A percentile compares a stretch with the other conserved stretches of the same genome.
phyloP scores from a whole-genome alignment of 2,797 vertebrate genomes.

The Myripristis murdjan region DNA sequence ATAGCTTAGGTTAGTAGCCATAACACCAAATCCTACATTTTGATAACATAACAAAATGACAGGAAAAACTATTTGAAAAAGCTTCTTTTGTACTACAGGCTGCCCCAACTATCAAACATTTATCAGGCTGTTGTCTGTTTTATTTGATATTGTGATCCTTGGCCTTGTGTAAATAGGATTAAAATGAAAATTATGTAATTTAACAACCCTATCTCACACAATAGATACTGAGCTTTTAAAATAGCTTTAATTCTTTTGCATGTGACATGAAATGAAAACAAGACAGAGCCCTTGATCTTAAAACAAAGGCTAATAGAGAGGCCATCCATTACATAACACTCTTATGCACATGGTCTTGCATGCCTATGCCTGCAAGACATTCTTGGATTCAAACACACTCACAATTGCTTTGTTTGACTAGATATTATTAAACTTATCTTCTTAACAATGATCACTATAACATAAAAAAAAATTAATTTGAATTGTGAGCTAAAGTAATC shows the following conservation, averaged over 20 bases:
- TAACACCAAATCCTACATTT: background rate
- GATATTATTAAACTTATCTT: slow-evolving; percentile 8
- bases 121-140: background rate
- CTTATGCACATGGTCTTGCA: slow-evolving; percentile 46
- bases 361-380: slow-evolving; percentile 25
- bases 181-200: too few relatives aligned
- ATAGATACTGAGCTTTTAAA: background rate
- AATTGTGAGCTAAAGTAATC: slow-evolving; percentile 11
- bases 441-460: background rate
- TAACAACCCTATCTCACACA: too few relatives aligned
- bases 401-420: slow-evolving; percentile 1
- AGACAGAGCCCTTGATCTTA: slow-evolving; percentile 23
- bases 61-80: background rate
- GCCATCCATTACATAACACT: slow-evolving; percentile 64
- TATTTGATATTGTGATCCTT: background rate
- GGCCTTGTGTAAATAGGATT: too few relatives aligned
- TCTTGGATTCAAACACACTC: slow-evolving; percentile 24
- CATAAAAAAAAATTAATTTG: slow-evolving; percentile 13
- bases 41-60: background rate
- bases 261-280: slow-evolving; percentile 35
- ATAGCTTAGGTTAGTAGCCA: background rate
- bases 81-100: background rate
- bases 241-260: background rate
- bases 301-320: slow-evolving; percentile 43
- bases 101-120: background rate